phyloP scores from a whole-genome alignment of 64 coral and sea anemone species.

The Dendrophyllia cribrosa region DNA sequence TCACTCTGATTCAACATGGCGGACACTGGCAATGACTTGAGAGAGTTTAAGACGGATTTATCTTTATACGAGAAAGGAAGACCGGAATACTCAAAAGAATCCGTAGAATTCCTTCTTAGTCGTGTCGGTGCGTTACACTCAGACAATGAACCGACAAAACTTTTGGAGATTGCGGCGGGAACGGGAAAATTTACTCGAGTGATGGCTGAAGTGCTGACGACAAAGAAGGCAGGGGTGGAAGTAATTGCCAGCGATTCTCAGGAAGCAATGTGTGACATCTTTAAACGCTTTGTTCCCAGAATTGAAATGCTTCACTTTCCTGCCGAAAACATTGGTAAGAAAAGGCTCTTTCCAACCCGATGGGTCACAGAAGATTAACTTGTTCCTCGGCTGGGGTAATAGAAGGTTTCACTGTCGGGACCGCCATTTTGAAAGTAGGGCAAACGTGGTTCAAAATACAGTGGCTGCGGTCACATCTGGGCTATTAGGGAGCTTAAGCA shows the following conservation, averaged over 20 bases:
- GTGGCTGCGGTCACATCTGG: too few species aligned
- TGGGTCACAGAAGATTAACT: not conserved
- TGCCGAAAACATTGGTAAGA: constrained; percentile 75
- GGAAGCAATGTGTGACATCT: constrained; percentile 75
- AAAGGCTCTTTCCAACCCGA: not conserved
- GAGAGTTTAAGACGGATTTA: constrained; percentile 36
- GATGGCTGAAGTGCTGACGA: constrained; percentile 37
- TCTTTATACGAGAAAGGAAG: constrained; percentile 87
- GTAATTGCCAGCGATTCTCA: constrained; percentile 78
- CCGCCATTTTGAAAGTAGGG: too few species aligned
- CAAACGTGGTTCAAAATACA: too few species aligned
- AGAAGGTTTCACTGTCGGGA: too few species aligned
- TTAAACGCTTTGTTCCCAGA: constrained; percentile 63
- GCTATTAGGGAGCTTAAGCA: too few species aligned
- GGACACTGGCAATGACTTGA: not conserved
- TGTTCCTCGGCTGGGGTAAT: too few species aligned
- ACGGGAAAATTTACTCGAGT: constrained; percentile 90
- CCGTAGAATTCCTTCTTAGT: constrained; percentile 77
- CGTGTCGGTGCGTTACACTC: constrained; percentile 50
- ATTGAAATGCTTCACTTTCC: constrained; percentile 69
- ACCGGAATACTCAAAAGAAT: constrained; percentile 80
- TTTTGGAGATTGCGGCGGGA: constrained; percentile 88
- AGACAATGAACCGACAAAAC: constrained; percentile 19
- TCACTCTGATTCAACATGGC: constrained; percentile 2
- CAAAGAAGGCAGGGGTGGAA: constrained; percentile 28